Conservation (phyloP, 2,797 vertebrate genomes). For the Clamator glandarius region DNA sequence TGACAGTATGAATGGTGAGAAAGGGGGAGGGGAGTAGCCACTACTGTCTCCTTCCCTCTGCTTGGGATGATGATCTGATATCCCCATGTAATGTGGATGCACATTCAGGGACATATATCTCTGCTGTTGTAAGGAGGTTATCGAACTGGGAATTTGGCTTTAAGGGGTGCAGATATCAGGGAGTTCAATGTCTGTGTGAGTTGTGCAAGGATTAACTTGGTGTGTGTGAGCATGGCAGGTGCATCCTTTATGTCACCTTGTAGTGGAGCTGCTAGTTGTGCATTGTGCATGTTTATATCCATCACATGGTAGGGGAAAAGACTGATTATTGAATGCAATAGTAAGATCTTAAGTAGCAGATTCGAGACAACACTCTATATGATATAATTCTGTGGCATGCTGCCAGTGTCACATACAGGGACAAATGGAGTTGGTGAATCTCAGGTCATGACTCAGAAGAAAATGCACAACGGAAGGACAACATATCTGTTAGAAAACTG, state of each 20-base stretch:
- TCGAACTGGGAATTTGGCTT: background rate
- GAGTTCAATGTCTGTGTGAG: background rate
- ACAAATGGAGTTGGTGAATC: background rate
- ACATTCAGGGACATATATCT: background rate
- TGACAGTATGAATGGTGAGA: background rate
- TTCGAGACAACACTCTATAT: background rate
- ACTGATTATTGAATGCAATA: background rate
- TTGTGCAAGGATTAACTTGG: background rate
- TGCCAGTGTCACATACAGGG: background rate
- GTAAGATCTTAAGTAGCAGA: background rate
- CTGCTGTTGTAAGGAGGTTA: background rate
- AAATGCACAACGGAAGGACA: background rate
- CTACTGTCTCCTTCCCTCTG: background rate
- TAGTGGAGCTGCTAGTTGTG: background rate
- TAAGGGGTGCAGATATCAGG: background rate
- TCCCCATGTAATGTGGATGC: too few relatives aligned
- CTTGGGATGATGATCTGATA: rapidly evolving
- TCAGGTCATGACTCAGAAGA: background rate
- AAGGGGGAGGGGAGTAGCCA: rapidly evolving
- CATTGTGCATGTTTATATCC: background rate
- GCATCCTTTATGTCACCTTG: rapidly evolving
- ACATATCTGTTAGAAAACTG: background rate
- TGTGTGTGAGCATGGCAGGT: background rate
- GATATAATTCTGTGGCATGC: background rate
- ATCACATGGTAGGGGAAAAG: rapidly evolving